A percentile compares a stretch with the other conserved stretches of the same genome.
Conservation (phyloP, 2,797 vertebrate species). For the Danio albolineatus region DNA sequence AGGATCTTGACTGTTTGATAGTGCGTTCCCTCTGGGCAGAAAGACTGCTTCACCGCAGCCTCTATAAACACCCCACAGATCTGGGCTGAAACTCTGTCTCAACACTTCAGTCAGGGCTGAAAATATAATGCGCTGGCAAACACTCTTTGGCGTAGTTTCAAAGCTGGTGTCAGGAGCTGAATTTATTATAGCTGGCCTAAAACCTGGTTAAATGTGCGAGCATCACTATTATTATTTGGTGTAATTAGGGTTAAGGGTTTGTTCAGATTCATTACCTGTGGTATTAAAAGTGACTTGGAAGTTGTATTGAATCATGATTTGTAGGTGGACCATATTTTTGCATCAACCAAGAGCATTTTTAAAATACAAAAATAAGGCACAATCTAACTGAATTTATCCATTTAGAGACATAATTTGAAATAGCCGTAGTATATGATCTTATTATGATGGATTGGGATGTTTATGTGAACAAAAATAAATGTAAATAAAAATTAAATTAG, state of each 20-base stretch:
- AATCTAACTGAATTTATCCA: no score
- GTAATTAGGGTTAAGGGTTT: background rate
- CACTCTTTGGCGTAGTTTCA: background rate
- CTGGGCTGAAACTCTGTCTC: slow-evolving; percentile 7
- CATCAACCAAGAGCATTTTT: background rate
- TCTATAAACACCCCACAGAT: slow-evolving; percentile 23
- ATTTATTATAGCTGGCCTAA: background rate
- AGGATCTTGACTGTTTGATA: slow-evolving; percentile 10
- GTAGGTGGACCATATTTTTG: no score
- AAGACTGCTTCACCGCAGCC: background rate
- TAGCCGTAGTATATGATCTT: no score
- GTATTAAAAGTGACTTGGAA: background rate
- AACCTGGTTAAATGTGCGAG: background rate
- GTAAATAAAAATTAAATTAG: no score
- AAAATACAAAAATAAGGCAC: no score
- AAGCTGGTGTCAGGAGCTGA: slow-evolving; percentile 3
- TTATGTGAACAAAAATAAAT: no score
- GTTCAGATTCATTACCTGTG: background rate
- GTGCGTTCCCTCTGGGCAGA: background rate
- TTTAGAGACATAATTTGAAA: no score
- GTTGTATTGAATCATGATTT: background rate
- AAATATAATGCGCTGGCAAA: background rate
- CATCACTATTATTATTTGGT: background rate
- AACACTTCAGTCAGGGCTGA: background rate
- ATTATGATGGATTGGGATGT: no score